A percentile compares a stretch with the other conserved stretches of the same genome.
Evolutionary conservation across 2,113 vertebrate species (phyloP).

Genomic region (Bettongia penicillata): DNA sequence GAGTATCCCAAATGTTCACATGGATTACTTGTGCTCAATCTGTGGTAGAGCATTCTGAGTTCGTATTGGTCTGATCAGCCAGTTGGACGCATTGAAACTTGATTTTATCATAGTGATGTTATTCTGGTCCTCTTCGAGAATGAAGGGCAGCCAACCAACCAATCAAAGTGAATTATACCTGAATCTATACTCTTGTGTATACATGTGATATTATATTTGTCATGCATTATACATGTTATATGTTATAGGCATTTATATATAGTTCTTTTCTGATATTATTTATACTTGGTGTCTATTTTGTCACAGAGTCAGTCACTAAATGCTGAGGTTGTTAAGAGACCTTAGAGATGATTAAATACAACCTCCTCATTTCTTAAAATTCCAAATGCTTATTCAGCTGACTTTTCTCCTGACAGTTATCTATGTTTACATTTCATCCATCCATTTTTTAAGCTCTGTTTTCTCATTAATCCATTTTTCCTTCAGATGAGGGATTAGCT

Average conservation of each 20-base stretch:
- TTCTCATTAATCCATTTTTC: neutral
- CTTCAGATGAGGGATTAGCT: neutral
- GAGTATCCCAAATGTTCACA: no score
- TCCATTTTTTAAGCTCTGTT: neutral
- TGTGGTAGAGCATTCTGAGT: no score
- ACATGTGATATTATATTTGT: neutral
- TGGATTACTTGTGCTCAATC: no score
- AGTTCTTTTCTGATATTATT: neutral
- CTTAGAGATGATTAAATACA: neutral
- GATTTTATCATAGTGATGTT: no score
- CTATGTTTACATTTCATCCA: neutral
- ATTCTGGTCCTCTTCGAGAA: no score
- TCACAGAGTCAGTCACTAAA: neutral
- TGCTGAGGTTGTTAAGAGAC: neutral
- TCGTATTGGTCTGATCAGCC: no score
- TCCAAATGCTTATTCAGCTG: neutral
- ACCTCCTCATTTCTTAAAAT: neutral
- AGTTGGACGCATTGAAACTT: no score
- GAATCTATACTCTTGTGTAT: no score
- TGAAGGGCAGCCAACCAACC: no score
- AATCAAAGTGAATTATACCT: no score
- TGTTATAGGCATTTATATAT: neutral
- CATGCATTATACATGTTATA: neutral
- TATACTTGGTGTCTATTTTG: slow-evolving; percentile 1
- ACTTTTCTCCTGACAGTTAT: neutral